phyloP scores from a whole-genome alignment of 2,888 invertebrate genomes.

The Caenorhabditis japonica region DNA sequence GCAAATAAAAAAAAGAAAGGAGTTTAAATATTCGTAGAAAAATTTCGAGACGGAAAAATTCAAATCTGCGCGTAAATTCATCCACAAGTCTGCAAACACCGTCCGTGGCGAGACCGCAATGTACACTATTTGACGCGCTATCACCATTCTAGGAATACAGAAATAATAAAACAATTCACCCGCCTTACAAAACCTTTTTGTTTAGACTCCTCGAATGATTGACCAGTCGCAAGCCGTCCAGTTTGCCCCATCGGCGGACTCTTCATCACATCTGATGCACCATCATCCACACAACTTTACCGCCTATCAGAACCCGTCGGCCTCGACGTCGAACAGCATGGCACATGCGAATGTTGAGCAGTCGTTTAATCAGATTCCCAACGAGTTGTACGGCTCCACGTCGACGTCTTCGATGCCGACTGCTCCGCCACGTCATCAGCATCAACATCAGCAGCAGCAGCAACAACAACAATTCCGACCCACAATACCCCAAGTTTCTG shows the following conservation, averaged over 20 bases:
- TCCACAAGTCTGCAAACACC: no score
- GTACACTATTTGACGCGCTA: no score
- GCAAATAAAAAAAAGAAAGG: no score
- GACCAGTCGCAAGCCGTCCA: slow-evolving; percentile 30
- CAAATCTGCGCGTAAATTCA: no score
- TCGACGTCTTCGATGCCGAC: slow-evolving; percentile 18
- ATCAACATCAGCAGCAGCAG: slow-evolving; percentile 1
- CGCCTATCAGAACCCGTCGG: slow-evolving; percentile 14
- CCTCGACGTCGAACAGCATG: slow-evolving; percentile 16
- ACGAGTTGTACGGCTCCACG: slow-evolving; percentile 26
- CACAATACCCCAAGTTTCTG: background rate
- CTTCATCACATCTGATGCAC: slow-evolving; percentile 20
- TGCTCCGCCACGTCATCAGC: slow-evolving; percentile 11
- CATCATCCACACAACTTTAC: slow-evolving; percentile 32
- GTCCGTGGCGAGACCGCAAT: no score
- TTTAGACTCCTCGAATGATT: slow-evolving; percentile 42
- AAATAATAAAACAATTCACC: no score
- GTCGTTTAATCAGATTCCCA: slow-evolving; percentile 25
- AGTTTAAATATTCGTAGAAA: no score
- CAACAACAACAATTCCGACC: slow-evolving; percentile 16
- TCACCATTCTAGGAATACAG: no score
- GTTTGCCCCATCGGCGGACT: slow-evolving; percentile 2
- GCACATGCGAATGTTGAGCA: slow-evolving; percentile 15
- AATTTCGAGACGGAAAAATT: no score
- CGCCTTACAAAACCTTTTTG: no score